These are phyloP conservation scores for Nibea coibor DNA, from an alignment of 2,113 vertebrate species.

Conservation along the genomic window DNA sequence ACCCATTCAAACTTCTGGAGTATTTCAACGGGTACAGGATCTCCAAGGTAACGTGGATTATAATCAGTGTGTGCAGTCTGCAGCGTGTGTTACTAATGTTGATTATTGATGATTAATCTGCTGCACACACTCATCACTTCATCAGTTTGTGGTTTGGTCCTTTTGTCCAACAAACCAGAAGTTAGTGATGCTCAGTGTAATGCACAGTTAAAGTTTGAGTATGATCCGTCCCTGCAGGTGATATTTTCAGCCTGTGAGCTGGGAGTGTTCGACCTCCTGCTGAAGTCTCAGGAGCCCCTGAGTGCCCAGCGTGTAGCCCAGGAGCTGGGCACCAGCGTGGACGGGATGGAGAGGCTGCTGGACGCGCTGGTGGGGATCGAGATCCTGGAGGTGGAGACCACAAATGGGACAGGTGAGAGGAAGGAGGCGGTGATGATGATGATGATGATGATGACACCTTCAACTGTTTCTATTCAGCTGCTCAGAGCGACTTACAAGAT, in stretches of 20 bases:
- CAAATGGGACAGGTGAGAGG: conserved; percentile 70
- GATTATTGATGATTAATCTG: background rate
- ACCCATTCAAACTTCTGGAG: conserved; percentile 84
- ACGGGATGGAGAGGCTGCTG: conserved; percentile 82
- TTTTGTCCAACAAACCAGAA: background rate
- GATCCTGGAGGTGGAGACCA: conserved; percentile 81
- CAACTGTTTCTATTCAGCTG: too few relatives aligned
- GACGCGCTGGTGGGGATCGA: conserved; percentile 82
- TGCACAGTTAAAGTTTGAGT: background rate
- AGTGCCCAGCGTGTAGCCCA: conserved; percentile 67
- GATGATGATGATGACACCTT: too few relatives aligned
- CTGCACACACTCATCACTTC: background rate
- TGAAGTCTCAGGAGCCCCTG: conserved; percentile 72
- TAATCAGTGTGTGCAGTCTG: background rate
- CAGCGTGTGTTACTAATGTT: background rate
- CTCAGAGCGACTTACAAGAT: too few relatives aligned
- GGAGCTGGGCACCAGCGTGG: conserved; percentile 69
- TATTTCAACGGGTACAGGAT: conserved; percentile 84
- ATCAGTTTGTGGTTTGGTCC: background rate
- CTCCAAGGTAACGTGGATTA: conserved; percentile 76
- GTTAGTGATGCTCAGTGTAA: background rate
- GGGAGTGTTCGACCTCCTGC: conserved; percentile 83
- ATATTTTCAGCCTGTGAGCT: conserved; percentile 85
- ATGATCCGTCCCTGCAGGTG: conserved; percentile 60
- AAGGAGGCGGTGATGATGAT: background rate